phyloP scores from a whole-genome alignment of 2,888 invertebrate species.

The Xanthia togata region DNA sequence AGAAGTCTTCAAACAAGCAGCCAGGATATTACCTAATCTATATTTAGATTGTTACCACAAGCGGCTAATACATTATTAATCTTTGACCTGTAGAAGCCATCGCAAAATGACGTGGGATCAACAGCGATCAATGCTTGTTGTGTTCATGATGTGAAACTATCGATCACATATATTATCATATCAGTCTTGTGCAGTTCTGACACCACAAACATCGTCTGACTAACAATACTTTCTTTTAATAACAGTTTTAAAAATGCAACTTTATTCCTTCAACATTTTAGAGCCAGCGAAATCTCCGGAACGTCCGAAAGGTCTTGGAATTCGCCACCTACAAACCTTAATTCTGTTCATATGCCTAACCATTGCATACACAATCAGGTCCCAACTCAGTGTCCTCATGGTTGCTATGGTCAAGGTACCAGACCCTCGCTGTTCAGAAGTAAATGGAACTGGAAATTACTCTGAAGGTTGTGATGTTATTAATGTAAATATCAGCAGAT shows the following conservation, averaged over 20 bases:
- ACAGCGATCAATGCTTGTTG: constrained; percentile 25
- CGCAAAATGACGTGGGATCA: not conserved
- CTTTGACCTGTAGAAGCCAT: constrained; percentile 29
- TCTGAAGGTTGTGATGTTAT: constrained; percentile 29
- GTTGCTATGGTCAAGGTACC: constrained; percentile 79
- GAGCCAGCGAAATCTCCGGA: constrained; percentile 20
- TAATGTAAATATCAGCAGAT: constrained; percentile 41
- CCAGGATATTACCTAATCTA: too few relatives aligned
- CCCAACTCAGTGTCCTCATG: constrained; percentile 79
- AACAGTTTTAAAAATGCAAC: constrained; percentile 14
- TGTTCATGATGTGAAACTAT: not conserved
- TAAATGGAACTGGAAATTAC: constrained; percentile 22
- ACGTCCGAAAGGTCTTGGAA: constrained; percentile 75
- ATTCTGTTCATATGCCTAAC: constrained; percentile 77
- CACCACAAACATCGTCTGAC: not conserved
- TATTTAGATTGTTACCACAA: not conserved
- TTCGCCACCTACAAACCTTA: constrained; percentile 76
- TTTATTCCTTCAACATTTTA: constrained; percentile 48
- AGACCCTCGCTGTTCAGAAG: constrained; percentile 28
- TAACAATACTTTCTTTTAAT: not conserved
- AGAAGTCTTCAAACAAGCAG: too few relatives aligned
- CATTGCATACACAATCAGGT: constrained; percentile 71
- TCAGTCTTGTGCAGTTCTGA: not conserved
- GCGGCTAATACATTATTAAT: not conserved
- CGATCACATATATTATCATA: not conserved